Base-by-base conservation (phyloP, 1,140 invertebrate genomes). In the Tetramorium parvispinum region DNA sequence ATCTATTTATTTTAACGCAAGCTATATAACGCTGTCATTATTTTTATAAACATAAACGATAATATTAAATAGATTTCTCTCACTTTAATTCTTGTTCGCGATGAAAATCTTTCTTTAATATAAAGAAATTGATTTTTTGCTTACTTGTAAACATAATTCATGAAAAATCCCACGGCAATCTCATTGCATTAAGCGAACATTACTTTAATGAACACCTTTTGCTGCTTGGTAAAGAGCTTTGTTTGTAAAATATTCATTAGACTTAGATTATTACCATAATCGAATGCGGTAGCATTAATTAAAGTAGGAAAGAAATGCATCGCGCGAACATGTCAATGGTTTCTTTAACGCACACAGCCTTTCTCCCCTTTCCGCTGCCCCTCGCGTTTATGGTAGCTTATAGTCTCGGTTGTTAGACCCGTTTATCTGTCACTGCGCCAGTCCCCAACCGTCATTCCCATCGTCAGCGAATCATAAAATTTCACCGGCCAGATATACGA, bases 391-490 rank as follows among this genome's bases (percentile, higher is more conserved):
- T 49, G 43, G 79, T 75, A 51, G 57, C 83, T 85, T 6, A 37
- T 24, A 73, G 68, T 83, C 79, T 59, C 40, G 79, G 68, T 83
- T 82, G 79, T 83, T 82, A 83, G 79, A 83, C 24, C 68, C 59
- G 68, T 83, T 85, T 73, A 86, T 86, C 76, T 59, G 43, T 59
- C 27, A 55, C 68, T 24, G 49, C 43, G 32, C 51, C 40, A 37
- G 24, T 46, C n/a, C 37, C 37, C 51, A 49, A 51, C 46, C 65
- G 76, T 71, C 57, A 18, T 51, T 79, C 79, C 78, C 57, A 55
- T 85, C 71, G 78, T 85, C 76, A 85, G 82, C 63, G 59, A 75
- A 70, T 89, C 86, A 57, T 88, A 88, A 85, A 78, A 85, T 88
- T 37, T 53, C 57, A 43, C 53, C 71, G 43, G 21, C 55, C 70